A percentile compares a stretch with the other conserved stretches of the same genome.
phyloP scores from a whole-genome alignment of 2,888 invertebrate genomes.

The Cantharis nigra region DNA sequence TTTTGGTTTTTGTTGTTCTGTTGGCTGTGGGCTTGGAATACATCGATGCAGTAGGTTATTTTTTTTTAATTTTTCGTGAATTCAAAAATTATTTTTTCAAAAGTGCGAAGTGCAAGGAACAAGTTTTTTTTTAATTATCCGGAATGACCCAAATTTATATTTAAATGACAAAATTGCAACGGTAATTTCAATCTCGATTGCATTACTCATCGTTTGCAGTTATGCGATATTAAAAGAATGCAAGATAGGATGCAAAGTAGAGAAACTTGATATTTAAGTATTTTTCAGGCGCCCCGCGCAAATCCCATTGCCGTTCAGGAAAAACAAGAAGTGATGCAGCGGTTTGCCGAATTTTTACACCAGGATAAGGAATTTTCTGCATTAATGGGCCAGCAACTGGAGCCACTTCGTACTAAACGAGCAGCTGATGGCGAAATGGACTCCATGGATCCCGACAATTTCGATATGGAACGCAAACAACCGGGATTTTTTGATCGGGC shows the following conservation, averaged over 20 bases:
- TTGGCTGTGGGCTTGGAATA: background rate
- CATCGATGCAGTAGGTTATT: slow-evolving; percentile 3
- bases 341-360: slow-evolving; percentile 48
- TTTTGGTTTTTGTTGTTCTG: slow-evolving; percentile 21
- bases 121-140: background rate
- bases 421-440: slow-evolving; percentile 27
- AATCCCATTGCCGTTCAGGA: background rate
- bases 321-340: slow-evolving; percentile 41
- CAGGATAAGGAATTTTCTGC: slow-evolving; percentile 45
- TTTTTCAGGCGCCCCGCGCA: slow-evolving; percentile 15
- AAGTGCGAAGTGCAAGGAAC: too few relatives aligned
- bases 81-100: background rate
- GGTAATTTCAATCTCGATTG: slow-evolving; percentile 1
- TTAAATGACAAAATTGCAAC: slow-evolving; percentile 3
- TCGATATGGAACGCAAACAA: slow-evolving; percentile 21
- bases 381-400: background rate
- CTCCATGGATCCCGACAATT: slow-evolving; percentile 28
- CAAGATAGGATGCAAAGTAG: background rate
- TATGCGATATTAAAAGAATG: background rate
- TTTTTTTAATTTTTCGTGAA: background rate
- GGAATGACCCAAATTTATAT: background rate
- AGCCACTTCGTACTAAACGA: slow-evolving; percentile 25
- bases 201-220: slow-evolving; percentile 15
- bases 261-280: background rate
- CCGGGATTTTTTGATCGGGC: slow-evolving; percentile 54